Evolutionary conservation across 2,797 vertebrate genomes (phyloP).

Genomic region (Schizothorax lantsangensis): DNA sequence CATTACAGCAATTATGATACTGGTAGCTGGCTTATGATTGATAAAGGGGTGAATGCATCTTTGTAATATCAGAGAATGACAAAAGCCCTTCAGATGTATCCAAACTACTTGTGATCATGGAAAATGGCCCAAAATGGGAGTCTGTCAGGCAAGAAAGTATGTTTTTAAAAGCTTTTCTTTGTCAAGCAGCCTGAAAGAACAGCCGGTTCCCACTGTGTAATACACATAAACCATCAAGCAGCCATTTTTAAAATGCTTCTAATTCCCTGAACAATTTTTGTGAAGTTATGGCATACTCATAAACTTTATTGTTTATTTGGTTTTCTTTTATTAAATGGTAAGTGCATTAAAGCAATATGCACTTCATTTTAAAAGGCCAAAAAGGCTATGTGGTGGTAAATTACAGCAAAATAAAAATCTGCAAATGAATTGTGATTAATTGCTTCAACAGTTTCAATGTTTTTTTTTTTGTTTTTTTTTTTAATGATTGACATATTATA

Average conservation of each 20-base stretch:
- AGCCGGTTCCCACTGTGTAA: not conserved
- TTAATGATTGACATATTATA: not conserved
- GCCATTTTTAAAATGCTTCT: not conserved
- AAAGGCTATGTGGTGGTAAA: not conserved
- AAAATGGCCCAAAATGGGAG: slow-evolving; percentile 18
- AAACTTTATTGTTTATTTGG: not conserved
- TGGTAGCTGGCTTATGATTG: slow-evolving; percentile 6
- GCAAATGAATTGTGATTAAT: not conserved
- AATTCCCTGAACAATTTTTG: not conserved
- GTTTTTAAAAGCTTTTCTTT: slow-evolving; percentile 14
- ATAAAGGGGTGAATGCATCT: slow-evolving; percentile 11
- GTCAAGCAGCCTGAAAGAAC: not conserved
- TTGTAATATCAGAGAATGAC: slow-evolving; percentile 21
- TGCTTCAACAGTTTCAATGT: not conserved
- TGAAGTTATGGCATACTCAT: not conserved
- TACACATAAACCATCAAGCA: not conserved
- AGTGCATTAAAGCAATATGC: not conserved
- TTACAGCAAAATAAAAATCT: not conserved
- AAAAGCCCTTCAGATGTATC: slow-evolving; percentile 3
- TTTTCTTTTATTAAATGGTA: not conserved
- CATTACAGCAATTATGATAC: slow-evolving; percentile 17
- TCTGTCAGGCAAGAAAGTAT: slow-evolving; percentile 21
- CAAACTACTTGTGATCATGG: slow-evolving; percentile 32
- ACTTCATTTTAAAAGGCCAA: not conserved
- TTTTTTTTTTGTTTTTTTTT: not conserved